Conservation (phyloP, 2,797 vertebrate genomes). For the Chelidonichthys spinosus region DNA sequence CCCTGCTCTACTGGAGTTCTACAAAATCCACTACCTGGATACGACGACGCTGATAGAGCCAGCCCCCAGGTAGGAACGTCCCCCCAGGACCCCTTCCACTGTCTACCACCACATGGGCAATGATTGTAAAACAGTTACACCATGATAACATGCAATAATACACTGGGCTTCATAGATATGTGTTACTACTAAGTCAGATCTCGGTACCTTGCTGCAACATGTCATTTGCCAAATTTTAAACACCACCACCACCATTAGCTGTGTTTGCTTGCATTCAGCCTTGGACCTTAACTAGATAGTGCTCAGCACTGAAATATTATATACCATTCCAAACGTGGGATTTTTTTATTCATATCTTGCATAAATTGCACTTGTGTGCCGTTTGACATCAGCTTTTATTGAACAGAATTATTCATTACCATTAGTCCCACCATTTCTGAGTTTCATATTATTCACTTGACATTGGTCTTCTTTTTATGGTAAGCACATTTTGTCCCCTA, state of each 20-base stretch:
- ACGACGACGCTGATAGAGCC: conserved; percentile 98
- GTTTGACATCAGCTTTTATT: not conserved
- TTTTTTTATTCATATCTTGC: not conserved
- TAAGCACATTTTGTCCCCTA: not conserved
- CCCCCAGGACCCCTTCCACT: not conserved
- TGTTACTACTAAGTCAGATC: not conserved
- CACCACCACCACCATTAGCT: not conserved
- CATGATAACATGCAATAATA: too few relatives aligned
- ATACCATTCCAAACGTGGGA: rapidly evolving
- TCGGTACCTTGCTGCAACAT: not conserved
- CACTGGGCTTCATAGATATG: too few relatives aligned
- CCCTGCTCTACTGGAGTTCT: conserved; percentile 96
- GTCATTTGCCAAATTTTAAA: not conserved
- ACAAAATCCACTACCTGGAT: conserved; percentile 99
- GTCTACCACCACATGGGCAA: too few relatives aligned
- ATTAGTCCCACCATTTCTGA: too few relatives aligned
- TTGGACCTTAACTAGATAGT: not conserved
- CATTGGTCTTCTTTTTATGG: not conserved
- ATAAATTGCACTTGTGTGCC: not conserved
- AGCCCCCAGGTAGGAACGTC: conserved; percentile 88
- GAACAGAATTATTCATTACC: too few relatives aligned
- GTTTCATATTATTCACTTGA: not conserved
- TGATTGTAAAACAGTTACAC: too few relatives aligned
- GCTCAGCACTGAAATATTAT: not conserved
- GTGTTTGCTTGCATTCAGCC: not conserved